phyloP scores from a whole-genome alignment of 2,888 invertebrate genomes.

The Drosophila helvetica region DNA sequence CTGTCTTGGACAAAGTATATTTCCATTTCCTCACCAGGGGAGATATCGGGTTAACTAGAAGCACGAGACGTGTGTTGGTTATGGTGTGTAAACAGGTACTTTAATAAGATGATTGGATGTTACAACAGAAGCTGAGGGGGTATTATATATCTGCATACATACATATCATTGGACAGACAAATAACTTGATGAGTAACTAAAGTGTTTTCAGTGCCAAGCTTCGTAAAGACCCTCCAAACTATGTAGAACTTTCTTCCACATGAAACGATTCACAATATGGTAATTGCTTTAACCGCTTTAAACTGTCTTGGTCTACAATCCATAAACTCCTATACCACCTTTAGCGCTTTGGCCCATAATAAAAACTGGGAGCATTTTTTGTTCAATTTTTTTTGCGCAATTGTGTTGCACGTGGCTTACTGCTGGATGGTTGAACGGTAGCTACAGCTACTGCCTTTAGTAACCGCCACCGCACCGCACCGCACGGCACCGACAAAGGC shows the following conservation, averaged over 20 bases:
- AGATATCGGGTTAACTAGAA: conserved; percentile 21
- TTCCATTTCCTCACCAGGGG: conserved; percentile 11
- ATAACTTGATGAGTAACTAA: no score
- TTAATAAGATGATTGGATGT: background rate
- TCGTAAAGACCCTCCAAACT: no score
- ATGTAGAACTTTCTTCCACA: no score
- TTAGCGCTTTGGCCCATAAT: conserved; percentile 31
- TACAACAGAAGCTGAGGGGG: no score
- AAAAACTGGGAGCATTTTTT: conserved; percentile 28
- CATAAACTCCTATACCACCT: conserved; percentile 25
- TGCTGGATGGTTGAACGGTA: background rate
- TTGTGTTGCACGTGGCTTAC: conserved; percentile 29
- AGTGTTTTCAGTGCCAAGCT: no score
- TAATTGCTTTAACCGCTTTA: conserved; percentile 16
- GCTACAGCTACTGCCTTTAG: conserved; percentile 2
- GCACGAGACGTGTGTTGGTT: background rate
- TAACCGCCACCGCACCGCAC: no score
- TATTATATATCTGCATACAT: no score
- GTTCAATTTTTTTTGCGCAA: conserved; percentile 7
- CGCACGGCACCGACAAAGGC: conserved; percentile 18
- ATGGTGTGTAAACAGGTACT: background rate
- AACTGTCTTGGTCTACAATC: conserved; percentile 6
- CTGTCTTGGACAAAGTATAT: conserved; percentile 28
- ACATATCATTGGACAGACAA: no score
- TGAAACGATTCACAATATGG: no score